These are phyloP conservation scores for Catonia carolina DNA, from an alignment of 2,888 invertebrate genomes.

Conservation along the genomic window DNA sequence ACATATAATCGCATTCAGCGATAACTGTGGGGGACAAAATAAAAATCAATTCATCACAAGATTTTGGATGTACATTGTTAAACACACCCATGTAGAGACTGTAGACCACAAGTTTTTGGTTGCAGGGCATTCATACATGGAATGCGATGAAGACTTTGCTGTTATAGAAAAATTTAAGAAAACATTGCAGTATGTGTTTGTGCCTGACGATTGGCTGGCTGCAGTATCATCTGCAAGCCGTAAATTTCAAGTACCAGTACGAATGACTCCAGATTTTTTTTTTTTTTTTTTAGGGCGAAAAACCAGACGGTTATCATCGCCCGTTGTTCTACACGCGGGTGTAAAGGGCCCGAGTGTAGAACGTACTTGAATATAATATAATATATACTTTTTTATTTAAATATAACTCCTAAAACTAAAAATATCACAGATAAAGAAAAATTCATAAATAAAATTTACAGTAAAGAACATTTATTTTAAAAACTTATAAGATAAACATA, in stretches of 20 bases:
- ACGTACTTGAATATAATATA: too few relatives aligned
- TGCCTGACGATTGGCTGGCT: slow-evolving; percentile 15
- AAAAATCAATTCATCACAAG: slow-evolving; percentile 37
- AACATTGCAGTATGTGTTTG: slow-evolving; percentile 8
- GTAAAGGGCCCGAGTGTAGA: too few relatives aligned
- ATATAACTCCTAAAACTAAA: too few relatives aligned
- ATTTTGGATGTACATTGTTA: slow-evolving; percentile 35
- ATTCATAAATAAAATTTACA: too few relatives aligned
- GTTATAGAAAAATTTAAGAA: slow-evolving; percentile 24
- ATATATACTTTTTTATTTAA: too few relatives aligned
- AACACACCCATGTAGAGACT: slow-evolving; percentile 19
- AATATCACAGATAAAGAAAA: too few relatives aligned
- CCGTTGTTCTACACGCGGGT: too few relatives aligned
- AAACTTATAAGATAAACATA: too few relatives aligned
- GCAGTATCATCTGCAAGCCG: slow-evolving; percentile 3
- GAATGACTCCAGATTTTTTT: slow-evolving; percentile 13
- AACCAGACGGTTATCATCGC: too few relatives aligned
- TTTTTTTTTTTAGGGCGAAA: too few relatives aligned
- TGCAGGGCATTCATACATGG: slow-evolving; percentile 29
- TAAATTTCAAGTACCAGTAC: slow-evolving; percentile 6
- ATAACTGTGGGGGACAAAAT: slow-evolving; percentile 34
- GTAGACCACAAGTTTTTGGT: slow-evolving; percentile 22
- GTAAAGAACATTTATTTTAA: too few relatives aligned
- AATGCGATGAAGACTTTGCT: slow-evolving; percentile 28
- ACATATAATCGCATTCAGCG: slow-evolving; percentile 20